phyloP scores from a whole-genome alignment of 2,888 invertebrate species.

The Erebia palarica region DNA sequence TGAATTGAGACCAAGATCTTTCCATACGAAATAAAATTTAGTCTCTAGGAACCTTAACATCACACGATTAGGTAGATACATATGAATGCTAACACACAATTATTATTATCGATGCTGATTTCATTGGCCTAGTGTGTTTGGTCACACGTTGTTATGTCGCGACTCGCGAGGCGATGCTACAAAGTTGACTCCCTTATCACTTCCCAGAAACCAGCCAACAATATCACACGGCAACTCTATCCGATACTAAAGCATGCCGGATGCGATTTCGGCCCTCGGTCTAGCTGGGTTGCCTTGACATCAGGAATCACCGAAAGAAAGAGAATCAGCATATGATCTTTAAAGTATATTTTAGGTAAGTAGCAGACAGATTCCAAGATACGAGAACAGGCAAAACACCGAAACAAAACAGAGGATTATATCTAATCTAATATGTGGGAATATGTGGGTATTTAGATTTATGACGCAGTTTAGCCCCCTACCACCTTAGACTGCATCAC shows the following conservation, averaged over 20 bases:
- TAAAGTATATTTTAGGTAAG: too few species aligned
- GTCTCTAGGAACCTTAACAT: too few species aligned
- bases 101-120: background rate
- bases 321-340: background rate
- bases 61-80: background rate
- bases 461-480: too few species aligned
- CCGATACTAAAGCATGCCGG: background rate
- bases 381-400: too few species aligned
- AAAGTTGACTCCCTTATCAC: slow-evolving; percentile 6
- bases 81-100: background rate
- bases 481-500: too few species aligned
- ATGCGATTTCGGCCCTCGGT: background rate
- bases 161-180: background rate
- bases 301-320: background rate
- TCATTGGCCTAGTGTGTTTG: background rate
- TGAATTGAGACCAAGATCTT: too few species aligned
- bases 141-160: background rate
- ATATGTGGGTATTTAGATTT: too few species aligned
- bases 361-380: too few species aligned
- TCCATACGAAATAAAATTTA: too few species aligned
- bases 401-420: too few species aligned
- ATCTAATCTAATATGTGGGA: too few species aligned
- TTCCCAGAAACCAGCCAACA: background rate
- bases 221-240: background rate
- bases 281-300: background rate